These are phyloP conservation scores for Agrotis exclamationis DNA, from an alignment of 2,888 invertebrate species.

Conservation along the genomic window DNA sequence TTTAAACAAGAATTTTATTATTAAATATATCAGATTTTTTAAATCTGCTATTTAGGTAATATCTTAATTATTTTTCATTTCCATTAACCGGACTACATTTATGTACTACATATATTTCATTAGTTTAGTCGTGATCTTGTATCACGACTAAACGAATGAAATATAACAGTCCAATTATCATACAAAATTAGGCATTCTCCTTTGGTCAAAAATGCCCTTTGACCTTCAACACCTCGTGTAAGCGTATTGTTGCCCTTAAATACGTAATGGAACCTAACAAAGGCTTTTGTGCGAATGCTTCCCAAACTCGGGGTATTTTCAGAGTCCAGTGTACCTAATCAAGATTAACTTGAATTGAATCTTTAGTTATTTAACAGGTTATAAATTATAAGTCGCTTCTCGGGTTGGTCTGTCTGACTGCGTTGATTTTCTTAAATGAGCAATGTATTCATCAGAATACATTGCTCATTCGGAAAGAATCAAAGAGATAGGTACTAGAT, in stretches of 20 bases:
- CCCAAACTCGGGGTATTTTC: neutral
- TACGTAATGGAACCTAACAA: neutral
- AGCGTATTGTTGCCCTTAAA: conserved; percentile 10
- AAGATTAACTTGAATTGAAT: neutral
- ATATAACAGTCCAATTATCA: too few relatives aligned
- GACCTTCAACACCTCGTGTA: neutral
- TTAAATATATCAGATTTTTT: too few relatives aligned
- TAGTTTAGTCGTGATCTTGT: too few relatives aligned
- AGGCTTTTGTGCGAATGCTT: neutral
- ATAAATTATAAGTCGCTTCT: neutral
- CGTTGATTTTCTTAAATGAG: neutral
- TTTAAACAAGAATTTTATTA: too few relatives aligned
- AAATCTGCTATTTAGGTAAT: too few relatives aligned
- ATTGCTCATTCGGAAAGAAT: neutral
- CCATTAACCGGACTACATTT: too few relatives aligned
- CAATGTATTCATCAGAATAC: neutral
- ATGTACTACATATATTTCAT: too few relatives aligned
- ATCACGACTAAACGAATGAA: too few relatives aligned
- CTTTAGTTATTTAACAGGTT: neutral
- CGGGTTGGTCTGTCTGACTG: neutral
- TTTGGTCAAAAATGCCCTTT: conserved; percentile 4
- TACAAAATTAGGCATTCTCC: too few relatives aligned
- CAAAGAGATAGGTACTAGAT: too few relatives aligned
- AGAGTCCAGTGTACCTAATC: neutral
- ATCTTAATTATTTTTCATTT: too few relatives aligned